Evolutionary conservation across 2,113 vertebrate species (phyloP).

Genomic region (Corydoras maculifer): DNA sequence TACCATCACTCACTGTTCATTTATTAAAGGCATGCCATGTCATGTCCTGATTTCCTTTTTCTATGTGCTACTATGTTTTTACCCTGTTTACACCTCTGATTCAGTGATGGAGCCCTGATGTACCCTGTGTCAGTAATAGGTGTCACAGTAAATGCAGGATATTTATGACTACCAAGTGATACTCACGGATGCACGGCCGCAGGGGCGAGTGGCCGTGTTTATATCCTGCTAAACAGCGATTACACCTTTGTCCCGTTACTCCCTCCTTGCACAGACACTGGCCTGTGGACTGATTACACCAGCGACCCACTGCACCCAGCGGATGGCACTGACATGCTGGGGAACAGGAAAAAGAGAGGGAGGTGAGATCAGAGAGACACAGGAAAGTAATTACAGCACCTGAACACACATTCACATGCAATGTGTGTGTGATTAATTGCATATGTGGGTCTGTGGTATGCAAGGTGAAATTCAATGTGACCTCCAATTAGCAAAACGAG

Average conservation of each 20-base stretch:
- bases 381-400: neutral
- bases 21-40: no score
- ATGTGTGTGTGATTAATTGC: neutral
- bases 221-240: constrained; percentile 75
- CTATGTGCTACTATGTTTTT: no score
- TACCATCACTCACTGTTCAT: no score
- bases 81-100: no score
- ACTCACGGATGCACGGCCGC: constrained; percentile 77
- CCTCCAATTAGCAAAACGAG: neutral
- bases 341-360: constrained; percentile 2
- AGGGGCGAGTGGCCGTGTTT: constrained; percentile 77
- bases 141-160: no score
- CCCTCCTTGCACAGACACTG: constrained; percentile 82
- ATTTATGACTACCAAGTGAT: neutral
- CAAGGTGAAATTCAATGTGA: neutral
- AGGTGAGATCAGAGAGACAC: constrained; percentile 19
- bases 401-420: neutral
- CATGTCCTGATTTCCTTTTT: no score
- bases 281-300: constrained; percentile 82
- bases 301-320: constrained; percentile 70
- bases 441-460: neutral
- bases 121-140: no score
- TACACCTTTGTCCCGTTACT: constrained; percentile 76
- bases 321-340: constrained; percentile 82
- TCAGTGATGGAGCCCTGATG: no score